These are phyloP conservation scores for Nemotelus nigrinus DNA, from an alignment of 2,888 invertebrate species.

Conservation along the genomic window DNA sequence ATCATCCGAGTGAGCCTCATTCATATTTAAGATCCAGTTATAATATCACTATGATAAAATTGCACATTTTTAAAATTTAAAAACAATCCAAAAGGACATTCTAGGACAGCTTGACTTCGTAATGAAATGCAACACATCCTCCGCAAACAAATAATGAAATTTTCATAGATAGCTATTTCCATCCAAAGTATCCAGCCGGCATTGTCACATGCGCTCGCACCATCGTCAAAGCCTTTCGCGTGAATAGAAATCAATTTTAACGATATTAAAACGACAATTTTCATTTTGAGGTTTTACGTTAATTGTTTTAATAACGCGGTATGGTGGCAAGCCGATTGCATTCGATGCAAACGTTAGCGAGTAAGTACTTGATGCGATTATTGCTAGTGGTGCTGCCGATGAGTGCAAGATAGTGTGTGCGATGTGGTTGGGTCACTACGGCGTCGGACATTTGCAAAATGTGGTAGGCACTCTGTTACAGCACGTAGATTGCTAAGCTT, in stretches of 20 bases:
- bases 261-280: slow-evolving; percentile 44
- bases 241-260: slow-evolving; percentile 43
- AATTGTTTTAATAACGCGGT: slow-evolving; percentile 41
- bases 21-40: no score
- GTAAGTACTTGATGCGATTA: slow-evolving; percentile 29
- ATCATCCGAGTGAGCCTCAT: no score
- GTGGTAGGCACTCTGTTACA: background rate
- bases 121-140: no score
- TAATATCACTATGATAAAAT: no score
- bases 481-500: background rate
- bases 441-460: background rate
- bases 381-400: background rate
- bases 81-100: no score
- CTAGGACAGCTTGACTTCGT: no score
- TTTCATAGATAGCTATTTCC: background rate
- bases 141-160: background rate
- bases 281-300: slow-evolving; percentile 44
- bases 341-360: slow-evolving; percentile 17
- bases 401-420: no score
- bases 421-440: no score
- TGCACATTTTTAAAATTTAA: no score
- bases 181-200: no score
- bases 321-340: slow-evolving; percentile 21
- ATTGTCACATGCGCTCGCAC: background rate
- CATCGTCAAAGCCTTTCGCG: slow-evolving; percentile 24